phyloP scores from a whole-genome alignment of 2,888 invertebrate species.

The Pachydiplax longipennis region DNA sequence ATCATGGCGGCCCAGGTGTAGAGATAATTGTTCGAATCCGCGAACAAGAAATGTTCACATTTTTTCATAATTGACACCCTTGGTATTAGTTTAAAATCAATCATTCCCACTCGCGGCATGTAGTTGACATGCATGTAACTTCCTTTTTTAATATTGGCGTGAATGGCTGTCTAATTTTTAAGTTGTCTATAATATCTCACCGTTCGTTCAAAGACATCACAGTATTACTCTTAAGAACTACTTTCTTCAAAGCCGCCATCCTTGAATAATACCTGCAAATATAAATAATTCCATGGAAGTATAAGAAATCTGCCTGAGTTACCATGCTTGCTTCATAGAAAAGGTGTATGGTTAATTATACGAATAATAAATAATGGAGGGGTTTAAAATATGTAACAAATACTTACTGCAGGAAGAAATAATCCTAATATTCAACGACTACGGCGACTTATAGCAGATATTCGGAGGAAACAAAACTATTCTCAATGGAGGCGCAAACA shows the following conservation, averaged over 20 bases:
- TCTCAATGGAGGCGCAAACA: no score
- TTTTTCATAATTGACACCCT: background rate
- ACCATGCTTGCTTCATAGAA: no score
- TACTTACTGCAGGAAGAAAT: no score
- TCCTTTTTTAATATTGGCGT: slow-evolving; percentile 6
- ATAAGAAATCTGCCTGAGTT: no score
- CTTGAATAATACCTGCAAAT: background rate
- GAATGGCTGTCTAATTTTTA: slow-evolving; percentile 9
- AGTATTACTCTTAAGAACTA: slow-evolving; percentile 60
- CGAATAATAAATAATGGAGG: no score
- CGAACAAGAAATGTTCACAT: background rate
- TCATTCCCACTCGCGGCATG: background rate
- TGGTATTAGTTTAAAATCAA: background rate
- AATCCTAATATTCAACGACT: no score
- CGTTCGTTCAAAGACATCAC: slow-evolving; percentile 61
- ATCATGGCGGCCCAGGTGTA: background rate
- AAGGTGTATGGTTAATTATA: no score
- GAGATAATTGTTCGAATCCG: background rate
- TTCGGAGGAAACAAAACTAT: no score
- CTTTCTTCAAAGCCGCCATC: slow-evolving; percentile 54
- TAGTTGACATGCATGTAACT: slow-evolving; percentile 13
- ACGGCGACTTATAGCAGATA: no score
- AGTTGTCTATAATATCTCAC: slow-evolving; percentile 54
- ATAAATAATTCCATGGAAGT: background rate
- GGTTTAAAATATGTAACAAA: no score